Conservation (phyloP, 2,888 invertebrate genomes). For the Sarcophaga caerulescens region DNA sequence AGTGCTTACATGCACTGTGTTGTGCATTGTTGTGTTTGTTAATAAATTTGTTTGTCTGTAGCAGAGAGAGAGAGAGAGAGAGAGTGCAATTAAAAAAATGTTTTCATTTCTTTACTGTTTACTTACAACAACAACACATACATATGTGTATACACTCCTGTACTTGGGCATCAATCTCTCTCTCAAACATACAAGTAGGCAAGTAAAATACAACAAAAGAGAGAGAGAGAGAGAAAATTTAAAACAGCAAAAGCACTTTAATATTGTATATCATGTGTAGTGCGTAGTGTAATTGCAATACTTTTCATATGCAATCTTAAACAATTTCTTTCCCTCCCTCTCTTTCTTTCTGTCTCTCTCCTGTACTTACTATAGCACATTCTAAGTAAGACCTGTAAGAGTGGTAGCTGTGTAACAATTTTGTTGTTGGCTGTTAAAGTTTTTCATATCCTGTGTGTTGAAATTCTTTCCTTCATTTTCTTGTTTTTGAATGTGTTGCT, state of each 20-base stretch:
- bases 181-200: neutral
- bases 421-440: slow-evolving; percentile 17
- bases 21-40: neutral
- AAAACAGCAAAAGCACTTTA: slow-evolving; percentile 38
- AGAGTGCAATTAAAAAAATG: slow-evolving; percentile 34
- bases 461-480: neutral
- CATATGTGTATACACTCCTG: too few relatives aligned
- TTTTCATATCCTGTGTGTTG: slow-evolving; percentile 31
- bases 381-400: neutral
- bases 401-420: neutral
- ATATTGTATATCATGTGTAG: slow-evolving; percentile 28
- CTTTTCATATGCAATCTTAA: neutral
- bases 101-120: slow-evolving; percentile 46
- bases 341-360: too few relatives aligned
- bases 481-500: neutral
- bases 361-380: neutral
- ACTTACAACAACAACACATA: slow-evolving; percentile 33
- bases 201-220: slow-evolving; percentile 1
- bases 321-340: neutral
- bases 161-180: neutral
- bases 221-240: neutral
- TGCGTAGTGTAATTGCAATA: slow-evolving; percentile 12
- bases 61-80: too few relatives aligned
- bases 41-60: slow-evolving; percentile 5
- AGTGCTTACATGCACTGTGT: neutral